Evolutionary conservation across 2,113 vertebrate species (phyloP).

Genomic region (Sprattus sprattus): DNA sequence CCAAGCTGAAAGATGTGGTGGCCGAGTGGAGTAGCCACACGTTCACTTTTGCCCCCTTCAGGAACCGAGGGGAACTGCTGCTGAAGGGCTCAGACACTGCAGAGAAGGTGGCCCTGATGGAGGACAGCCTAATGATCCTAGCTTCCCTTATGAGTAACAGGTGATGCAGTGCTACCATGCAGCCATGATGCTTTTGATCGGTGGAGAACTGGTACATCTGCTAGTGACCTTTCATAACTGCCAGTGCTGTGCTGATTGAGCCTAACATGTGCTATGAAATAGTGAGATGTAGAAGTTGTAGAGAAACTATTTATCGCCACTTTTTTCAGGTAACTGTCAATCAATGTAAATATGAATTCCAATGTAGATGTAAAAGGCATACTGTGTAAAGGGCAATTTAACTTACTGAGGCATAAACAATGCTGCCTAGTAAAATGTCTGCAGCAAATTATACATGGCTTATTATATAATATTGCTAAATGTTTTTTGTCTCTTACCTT

Average conservation of each 20-base stretch:
- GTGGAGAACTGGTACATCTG: neutral
- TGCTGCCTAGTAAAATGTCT: neutral
- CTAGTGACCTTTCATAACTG: neutral
- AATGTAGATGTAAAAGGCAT: neutral
- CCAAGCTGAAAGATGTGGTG: conserved; percentile 75
- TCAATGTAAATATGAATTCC: neutral
- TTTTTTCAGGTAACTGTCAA: neutral
- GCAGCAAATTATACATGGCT: neutral
- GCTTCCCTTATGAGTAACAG: conserved; percentile 80
- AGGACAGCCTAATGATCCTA: conserved; percentile 82
- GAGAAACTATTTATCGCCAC: neutral
- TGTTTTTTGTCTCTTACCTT: neutral
- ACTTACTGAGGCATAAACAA: too few relatives aligned
- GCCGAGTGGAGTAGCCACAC: conserved; percentile 74
- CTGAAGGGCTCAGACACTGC: conserved; percentile 74
- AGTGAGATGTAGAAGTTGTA: neutral
- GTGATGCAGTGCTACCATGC: conserved; percentile 49
- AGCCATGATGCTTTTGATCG: neutral
- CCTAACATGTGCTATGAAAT: neutral
- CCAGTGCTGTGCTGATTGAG: too few relatives aligned
- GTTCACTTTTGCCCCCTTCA: conserved; percentile 76
- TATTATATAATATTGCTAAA: neutral
- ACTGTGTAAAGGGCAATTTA: neutral
- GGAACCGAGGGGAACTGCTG: conserved; percentile 78
- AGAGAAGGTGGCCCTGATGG: conserved; percentile 76